A percentile compares a stretch with the other conserved stretches of the same genome.
phyloP scores from a whole-genome alignment of 30 jellyfish, hydroid and myxozoan genomes.

The Aurelia aurita region DNA sequence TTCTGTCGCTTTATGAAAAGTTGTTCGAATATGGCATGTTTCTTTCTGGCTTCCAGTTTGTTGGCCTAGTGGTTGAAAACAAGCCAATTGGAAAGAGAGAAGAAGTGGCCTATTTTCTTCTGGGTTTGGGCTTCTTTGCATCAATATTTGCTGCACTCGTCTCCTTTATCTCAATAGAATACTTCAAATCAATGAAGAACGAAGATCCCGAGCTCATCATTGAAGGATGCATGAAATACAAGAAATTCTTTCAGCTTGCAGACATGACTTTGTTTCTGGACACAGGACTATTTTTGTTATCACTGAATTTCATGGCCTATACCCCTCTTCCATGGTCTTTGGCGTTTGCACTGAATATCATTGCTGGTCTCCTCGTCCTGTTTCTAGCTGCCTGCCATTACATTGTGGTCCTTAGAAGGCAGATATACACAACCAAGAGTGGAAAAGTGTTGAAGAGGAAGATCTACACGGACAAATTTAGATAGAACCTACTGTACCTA shows the following conservation, averaged over 20 bases:
- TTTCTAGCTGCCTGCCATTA: conserved; percentile 30
- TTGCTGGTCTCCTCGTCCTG: conserved; percentile 53
- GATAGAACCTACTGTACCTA: conserved; percentile 6
- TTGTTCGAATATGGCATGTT: conserved; percentile 74
- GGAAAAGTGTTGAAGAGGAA: conserved; percentile 57
- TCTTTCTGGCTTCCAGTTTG: conserved; percentile 67
- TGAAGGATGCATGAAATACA: conserved; percentile 70
- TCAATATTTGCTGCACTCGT: conserved; percentile 67
- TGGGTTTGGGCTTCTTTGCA: conserved; percentile 63
- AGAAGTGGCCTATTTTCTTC: conserved; percentile 57
- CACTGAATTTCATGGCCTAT: conserved; percentile 45
- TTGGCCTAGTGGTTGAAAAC: conserved; percentile 59
- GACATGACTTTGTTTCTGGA: conserved; percentile 51
- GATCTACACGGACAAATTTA: conserved; percentile 38
- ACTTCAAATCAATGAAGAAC: conserved; percentile 65
- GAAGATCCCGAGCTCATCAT: conserved; percentile 66
- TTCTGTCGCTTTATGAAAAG: conserved; percentile 55
- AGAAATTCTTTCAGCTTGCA: conserved; percentile 54
- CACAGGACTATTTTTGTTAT: conserved; percentile 49
- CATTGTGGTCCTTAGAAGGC: conserved; percentile 49
- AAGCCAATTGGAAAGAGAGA: conserved; percentile 65
- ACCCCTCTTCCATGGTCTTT: conserved; percentile 28
- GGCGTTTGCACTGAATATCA: conserved; percentile 44
- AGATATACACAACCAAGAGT: conserved; percentile 29
- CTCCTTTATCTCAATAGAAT: conserved; percentile 53